A percentile compares a stretch with the other conserved stretches of the same genome.
phyloP scores from a whole-genome alignment of 2,113 vertebrate species.

The Mus pahari region DNA sequence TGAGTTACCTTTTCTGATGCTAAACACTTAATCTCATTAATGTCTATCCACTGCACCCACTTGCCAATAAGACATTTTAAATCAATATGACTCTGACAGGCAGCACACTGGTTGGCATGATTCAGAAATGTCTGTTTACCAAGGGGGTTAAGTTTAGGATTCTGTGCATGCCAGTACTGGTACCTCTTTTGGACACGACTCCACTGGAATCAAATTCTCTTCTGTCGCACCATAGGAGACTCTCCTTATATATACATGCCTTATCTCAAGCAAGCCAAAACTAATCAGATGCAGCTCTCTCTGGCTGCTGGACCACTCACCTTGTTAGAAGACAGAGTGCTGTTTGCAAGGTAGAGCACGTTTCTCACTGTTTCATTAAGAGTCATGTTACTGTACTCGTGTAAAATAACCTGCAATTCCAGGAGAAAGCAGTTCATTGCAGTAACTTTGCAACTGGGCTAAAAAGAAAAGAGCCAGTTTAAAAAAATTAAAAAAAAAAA shows the following conservation, averaged over 20 bases:
- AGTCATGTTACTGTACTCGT: constrained; percentile 55
- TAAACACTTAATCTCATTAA: background rate
- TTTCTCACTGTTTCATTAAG: constrained; percentile 62
- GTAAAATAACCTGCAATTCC: constrained; percentile 83
- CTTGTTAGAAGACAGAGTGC: constrained; percentile 63
- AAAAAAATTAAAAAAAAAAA: background rate
- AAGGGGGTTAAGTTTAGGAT: background rate
- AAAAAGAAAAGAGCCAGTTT: constrained; percentile 61
- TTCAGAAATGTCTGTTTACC: background rate
- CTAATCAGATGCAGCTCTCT: background rate
- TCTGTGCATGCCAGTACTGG: background rate
- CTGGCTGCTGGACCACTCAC: constrained; percentile 44
- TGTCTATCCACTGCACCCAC: background rate
- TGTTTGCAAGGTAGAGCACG: constrained; percentile 61
- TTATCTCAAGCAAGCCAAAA: background rate
- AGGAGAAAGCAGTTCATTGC: constrained; percentile 86
- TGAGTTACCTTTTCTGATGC: background rate
- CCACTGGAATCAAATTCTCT: background rate
- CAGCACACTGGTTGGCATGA: background rate
- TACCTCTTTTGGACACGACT: background rate
- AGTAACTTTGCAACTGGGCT: constrained; percentile 85
- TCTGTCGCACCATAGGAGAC: background rate
- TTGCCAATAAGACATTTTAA: too few relatives aligned
- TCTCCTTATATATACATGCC: background rate
- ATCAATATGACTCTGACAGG: too few relatives aligned